phyloP scores from a whole-genome alignment of 2,113 vertebrate species.

The Megaceryle torquata region DNA sequence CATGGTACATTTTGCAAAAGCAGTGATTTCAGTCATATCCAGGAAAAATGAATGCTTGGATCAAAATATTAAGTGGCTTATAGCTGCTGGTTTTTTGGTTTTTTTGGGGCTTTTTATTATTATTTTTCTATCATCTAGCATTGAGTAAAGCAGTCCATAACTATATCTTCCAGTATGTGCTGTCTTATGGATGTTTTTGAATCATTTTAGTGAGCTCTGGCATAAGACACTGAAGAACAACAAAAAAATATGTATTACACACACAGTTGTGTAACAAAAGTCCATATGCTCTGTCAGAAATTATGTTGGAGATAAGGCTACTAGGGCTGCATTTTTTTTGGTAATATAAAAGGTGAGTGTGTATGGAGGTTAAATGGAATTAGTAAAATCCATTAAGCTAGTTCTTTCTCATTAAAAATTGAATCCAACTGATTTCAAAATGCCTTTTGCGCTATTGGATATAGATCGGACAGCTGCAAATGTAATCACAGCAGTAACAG shows the following conservation, averaged over 20 bases:
- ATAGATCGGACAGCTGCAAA: neutral
- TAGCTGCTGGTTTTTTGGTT: neutral
- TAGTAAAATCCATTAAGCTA: neutral
- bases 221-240: neutral
- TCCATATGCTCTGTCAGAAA: neutral
- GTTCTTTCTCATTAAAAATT: neutral
- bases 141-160: neutral
- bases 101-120: too few species aligned
- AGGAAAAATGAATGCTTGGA: neutral
- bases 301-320: neutral
- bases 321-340: neutral
- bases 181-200: neutral
- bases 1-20: neutral
- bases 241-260: neutral
- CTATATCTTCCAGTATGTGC: neutral
- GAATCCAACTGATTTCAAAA: neutral
- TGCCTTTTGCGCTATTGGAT: neutral
- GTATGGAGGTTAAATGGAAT: neutral
- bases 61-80: neutral
- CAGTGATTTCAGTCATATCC: neutral
- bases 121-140: neutral
- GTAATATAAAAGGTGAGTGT: neutral
- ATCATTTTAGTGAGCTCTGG: neutral
- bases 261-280: neutral
- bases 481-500: neutral